phyloP scores from a whole-genome alignment of 2,888 invertebrate species.

The Mesoligia furuncula region DNA sequence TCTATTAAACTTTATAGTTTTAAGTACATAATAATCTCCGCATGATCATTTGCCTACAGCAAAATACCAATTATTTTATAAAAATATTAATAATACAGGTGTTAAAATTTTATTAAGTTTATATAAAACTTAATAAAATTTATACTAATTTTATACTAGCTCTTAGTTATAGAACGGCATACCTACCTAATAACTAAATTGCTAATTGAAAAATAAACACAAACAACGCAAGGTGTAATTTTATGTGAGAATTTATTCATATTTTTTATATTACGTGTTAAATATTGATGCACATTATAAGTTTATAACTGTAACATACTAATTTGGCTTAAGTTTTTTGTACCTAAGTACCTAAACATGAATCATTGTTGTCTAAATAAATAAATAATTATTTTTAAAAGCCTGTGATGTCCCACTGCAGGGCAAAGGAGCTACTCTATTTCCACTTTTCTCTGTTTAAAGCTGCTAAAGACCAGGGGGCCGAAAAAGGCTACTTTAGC shows the following conservation, averaged over 20 bases:
- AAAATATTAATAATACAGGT: slow-evolving; percentile 2
- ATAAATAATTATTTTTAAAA: not conserved
- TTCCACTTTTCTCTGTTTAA: not conserved
- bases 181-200: slow-evolving; percentile 37
- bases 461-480: not conserved
- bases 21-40: not conserved
- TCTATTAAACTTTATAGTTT: not conserved
- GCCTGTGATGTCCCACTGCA: not conserved
- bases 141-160: slow-evolving; percentile 16
- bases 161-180: slow-evolving; percentile 22
- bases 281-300: slow-evolving; percentile 9
- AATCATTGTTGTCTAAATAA: too few relatives aligned
- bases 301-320: not conserved
- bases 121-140: slow-evolving; percentile 9
- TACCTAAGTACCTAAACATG: too few relatives aligned
- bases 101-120: not conserved
- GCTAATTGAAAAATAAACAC: slow-evolving; percentile 29
- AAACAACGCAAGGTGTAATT: slow-evolving; percentile 39
- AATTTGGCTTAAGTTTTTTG: not conserved
- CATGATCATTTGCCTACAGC: slow-evolving; percentile 2
- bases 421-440: not conserved
- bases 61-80: not conserved
- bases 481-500: too few relatives aligned
- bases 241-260: slow-evolving; percentile 30
- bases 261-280: not conserved